These are phyloP conservation scores for Crocallis elinguaria DNA, from an alignment of 2,888 invertebrate species.

Conservation along the genomic window DNA sequence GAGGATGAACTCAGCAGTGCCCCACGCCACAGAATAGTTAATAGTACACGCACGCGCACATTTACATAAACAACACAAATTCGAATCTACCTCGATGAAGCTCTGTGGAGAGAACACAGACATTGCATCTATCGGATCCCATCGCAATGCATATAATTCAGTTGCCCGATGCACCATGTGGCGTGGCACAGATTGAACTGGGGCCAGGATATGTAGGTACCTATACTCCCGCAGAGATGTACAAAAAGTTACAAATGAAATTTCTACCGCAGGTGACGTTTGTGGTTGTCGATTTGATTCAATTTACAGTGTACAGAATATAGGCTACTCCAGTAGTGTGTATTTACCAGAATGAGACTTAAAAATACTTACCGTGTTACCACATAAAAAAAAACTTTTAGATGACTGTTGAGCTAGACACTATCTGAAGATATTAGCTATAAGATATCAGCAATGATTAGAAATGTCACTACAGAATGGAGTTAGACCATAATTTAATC, in stretches of 20 bases:
- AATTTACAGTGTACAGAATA: slow-evolving; percentile 13
- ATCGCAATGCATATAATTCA: slow-evolving; percentile 71
- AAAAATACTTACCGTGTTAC: too few species aligned
- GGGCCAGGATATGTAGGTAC: slow-evolving; percentile 68
- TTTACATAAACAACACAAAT: background rate
- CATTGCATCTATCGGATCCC: slow-evolving; percentile 55
- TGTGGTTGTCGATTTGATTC: slow-evolving; percentile 16
- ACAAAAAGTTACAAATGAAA: slow-evolving; percentile 60
- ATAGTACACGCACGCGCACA: too few species aligned
- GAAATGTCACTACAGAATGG: too few species aligned
- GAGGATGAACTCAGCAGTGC: too few species aligned
- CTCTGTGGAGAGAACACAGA: slow-evolving; percentile 26
- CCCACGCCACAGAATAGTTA: too few species aligned
- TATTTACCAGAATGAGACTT: background rate
- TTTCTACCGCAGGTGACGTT: slow-evolving; percentile 20
- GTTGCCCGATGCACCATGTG: slow-evolving; percentile 74
- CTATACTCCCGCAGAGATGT: slow-evolving; percentile 66
- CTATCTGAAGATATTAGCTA: too few species aligned
- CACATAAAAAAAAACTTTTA: too few species aligned
- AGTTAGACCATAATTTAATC: too few species aligned
- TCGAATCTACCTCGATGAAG: slow-evolving; percentile 3
- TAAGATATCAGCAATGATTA: too few species aligned
- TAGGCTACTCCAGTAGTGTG: background rate
- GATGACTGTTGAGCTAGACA: too few species aligned
- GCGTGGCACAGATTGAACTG: slow-evolving; percentile 65